Base-by-base conservation (phyloP, 2,888 invertebrate genomes). In the Cotesia congregata region DNA sequence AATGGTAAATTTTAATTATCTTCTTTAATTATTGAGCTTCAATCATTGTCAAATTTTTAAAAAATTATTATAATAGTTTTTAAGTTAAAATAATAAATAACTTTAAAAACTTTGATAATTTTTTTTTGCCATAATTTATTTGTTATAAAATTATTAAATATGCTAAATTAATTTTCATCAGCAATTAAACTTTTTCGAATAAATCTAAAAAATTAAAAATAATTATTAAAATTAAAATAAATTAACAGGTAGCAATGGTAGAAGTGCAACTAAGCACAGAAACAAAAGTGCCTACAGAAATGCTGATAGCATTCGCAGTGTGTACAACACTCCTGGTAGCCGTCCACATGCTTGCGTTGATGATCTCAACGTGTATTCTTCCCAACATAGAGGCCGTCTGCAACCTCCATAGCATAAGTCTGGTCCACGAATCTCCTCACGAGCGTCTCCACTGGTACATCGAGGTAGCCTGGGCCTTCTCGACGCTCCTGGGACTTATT, bases 301-400 rank as follows among this genome's bases (percentile, higher is more conserved):
- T 98, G 92, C 91, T 99, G 74, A 94, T 98, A 59, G 95, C 97
- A 0, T 98, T 98, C 90, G 97, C 97, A 39, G 93, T 98, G 0
- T 97, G 97, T 87, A 99, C 99, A 40, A 98, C 98, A 0, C 91
- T 99, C 0, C 92, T 99, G 41, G 98, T 99, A 1, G 97, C 98
- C 0, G 98, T 99, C 1, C 99, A 99, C 90, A 96, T 99, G 94
- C 90, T 99, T 80, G 99, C 99, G 0, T 91, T 99, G 39, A 99
- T 99, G 99, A 99, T 99, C 88, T 98, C 98, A 87, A 99, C 99
- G 0, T 99, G 99, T 90, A 98, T 99, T 82, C 91, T 99, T 81
- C 99, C 99, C n/a, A 97, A 99, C 88, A 96, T 99, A 79, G 99
- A 99, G 90, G 97, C 98, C 0, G 95, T 98, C 4, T 97, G 97